Base-by-base conservation (phyloP, 2,888 invertebrate genomes). In the Lucinisca nassula region DNA sequence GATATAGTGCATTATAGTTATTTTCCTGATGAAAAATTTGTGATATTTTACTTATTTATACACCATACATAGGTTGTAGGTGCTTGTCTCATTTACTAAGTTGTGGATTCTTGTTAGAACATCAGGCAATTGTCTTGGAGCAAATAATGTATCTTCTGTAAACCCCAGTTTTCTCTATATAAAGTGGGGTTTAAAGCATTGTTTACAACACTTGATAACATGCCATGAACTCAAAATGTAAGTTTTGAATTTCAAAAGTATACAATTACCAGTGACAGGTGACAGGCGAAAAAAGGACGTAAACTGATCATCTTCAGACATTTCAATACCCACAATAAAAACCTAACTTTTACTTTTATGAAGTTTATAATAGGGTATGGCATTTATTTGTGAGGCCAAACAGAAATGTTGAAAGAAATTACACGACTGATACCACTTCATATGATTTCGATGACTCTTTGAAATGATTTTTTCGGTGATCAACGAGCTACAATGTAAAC, bases 261-360 rank as follows among this genome's bases (percentile, higher is more conserved):
- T 67, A 67, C 32, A 67, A 67, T 67, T 35, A 67, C 67, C 12
- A 35, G 32, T 67, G 67, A 67, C 67, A 67, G 67, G 24, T 67
- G 67, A 67, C 67, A 67, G 67, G 4, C 32, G 32, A 35, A 35
- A 35, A 67, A 35, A 27, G 61, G 14, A 61, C 12, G 61, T 27
- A 61, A 61, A n/a, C 27, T 27, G 61, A 61, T 61, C 17, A 61
- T 61, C 24, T 61, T 30, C 27, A 30, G 17, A 21, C 51, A 51
- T 51, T 21, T 30, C 24, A 30, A 61, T 24, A 30, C 2, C 27
- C 27, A 61, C 30, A 61, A 61, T 61, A 24, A 17, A 51, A 27
- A 3, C 27, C 6, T 61, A 61, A 61, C 61, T 61, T 61, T 61
- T 61, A 61, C 61, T 61, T 6, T 55, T 14, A 55, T n/a, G 4